These are phyloP conservation scores for Archips crataeganus DNA, from an alignment of 2,888 invertebrate species.

Conservation along the genomic window DNA sequence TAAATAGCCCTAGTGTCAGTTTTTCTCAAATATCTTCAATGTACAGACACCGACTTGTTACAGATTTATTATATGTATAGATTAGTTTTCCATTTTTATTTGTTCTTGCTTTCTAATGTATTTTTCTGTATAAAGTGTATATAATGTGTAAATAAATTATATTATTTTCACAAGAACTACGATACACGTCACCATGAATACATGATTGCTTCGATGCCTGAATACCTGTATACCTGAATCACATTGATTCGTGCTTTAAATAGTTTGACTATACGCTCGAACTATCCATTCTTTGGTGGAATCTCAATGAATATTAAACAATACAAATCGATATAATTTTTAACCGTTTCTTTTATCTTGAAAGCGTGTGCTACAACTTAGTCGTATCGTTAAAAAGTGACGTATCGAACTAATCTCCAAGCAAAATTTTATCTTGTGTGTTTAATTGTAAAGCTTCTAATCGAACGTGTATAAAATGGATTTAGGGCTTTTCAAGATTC, in stretches of 20 bases:
- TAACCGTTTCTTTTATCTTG: slow-evolving; percentile 18
- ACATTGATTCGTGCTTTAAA: not conserved
- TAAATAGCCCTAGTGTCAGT: no score
- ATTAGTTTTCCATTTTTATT: no score
- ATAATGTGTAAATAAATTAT: no score
- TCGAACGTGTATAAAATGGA: not conserved
- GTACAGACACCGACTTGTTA: no score
- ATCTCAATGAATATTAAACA: slow-evolving; percentile 26
- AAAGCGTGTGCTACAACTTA: not conserved
- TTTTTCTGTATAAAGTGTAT: no score
- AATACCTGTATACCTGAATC: no score
- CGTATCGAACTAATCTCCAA: not conserved
- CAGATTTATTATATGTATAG: no score
- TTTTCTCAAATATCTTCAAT: no score
- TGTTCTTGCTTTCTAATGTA: no score
- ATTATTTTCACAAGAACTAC: no score
- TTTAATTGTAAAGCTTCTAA: not conserved
- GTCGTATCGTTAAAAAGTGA: not conserved
- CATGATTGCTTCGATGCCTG: no score
- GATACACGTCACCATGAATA: no score
- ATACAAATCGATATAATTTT: slow-evolving; percentile 26
- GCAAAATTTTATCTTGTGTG: not conserved
- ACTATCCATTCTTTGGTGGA: not conserved
- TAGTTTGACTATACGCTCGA: not conserved
- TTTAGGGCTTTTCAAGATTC: not conserved